Percentiles rank a stretch among this genome's conserved stretches.
phyloP scores from a whole-genome alignment of 2,113 vertebrate genomes.

The Daubentonia madagascariensis region DNA sequence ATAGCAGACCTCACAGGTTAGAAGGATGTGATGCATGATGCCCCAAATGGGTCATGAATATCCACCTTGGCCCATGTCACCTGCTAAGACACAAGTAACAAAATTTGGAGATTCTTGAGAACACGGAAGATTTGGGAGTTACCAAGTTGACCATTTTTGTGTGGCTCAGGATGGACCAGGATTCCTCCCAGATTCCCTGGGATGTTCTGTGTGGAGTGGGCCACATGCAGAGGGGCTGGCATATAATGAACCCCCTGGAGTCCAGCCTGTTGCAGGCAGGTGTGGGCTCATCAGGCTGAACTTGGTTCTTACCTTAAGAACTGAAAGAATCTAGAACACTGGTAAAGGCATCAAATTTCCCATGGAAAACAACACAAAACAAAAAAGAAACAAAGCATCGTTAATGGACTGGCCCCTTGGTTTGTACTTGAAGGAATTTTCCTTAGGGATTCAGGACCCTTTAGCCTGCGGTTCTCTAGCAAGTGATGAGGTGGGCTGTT shows the following conservation, averaged over 20 bases:
- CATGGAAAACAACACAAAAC: neutral
- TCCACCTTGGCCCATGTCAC: neutral
- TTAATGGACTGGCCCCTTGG: no score
- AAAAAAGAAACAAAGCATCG: no score
- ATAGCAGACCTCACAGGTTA: neutral
- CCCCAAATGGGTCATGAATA: accelerated
- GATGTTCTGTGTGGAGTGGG: accelerated
- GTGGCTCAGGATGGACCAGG: accelerated
- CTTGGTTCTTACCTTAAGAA: neutral
- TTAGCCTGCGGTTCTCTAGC: neutral
- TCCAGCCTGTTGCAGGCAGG: accelerated
- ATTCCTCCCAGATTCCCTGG: no score
- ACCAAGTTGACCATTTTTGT: accelerated
- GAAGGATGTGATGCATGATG: accelerated
- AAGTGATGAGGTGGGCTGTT: neutral
- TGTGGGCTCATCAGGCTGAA: accelerated
- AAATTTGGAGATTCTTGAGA: neutral
- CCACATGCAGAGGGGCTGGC: accelerated
- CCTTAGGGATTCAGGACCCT: no score
- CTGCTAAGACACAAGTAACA: neutral
- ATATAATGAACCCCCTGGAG: accelerated
- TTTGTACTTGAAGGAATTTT: neutral
- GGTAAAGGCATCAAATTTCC: accelerated
- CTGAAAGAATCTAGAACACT: neutral
- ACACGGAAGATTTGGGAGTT: accelerated